Base-by-base conservation (phyloP, 2,888 invertebrate species). In the Lamellibrachia satsuma region DNA sequence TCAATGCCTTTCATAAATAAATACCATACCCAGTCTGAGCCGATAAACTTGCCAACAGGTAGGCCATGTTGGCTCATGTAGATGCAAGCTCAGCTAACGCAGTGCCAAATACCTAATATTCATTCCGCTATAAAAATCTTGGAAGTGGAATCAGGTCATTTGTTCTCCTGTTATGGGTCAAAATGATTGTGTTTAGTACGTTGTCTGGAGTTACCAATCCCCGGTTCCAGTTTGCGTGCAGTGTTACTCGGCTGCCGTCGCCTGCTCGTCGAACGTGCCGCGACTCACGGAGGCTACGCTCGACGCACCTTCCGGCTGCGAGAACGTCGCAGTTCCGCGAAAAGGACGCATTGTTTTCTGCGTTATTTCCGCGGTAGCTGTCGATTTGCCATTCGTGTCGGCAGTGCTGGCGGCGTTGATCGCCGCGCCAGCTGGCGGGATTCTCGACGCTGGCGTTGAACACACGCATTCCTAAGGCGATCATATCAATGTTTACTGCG, bases 331-430 rank as follows among this genome's bases (percentile, higher is more conserved):
- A 75, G n/a, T 75, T 75, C 75, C 75, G 22, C 15, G 22, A 75
- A 75, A 75, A 75, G n/a, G 75, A 75, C 75, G n/a, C 75, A 75
- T 75, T 75, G 75, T 75, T 75, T 75, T 75, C 75, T n/a, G 75
- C 75, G 22, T 75, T 75, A 75, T 75, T 75, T 75, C n/a, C 75
- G 22, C n/a, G 6, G 15, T 75, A 11, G 75, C 75, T 75, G 75
- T 75, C 75, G 75, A 75, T n/a, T 22, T 75, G 75, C 75, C 11
- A 75, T 75, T n/a, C 22, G 22, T n/a, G 75, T 22, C n/a, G 75
- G n/a, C n/a, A 22, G 15, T 22, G 75, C 6, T 11, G 6, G 75
- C 75, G 4, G 75, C 4, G 75, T 4, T 75, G 22, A 75, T 3
- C 22, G 1, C 75, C 22, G 11, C 75, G 15, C 11, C 22, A 75